phyloP scores from a whole-genome alignment of 1,140 invertebrate species.

The Trichogramma pretiosum region DNA sequence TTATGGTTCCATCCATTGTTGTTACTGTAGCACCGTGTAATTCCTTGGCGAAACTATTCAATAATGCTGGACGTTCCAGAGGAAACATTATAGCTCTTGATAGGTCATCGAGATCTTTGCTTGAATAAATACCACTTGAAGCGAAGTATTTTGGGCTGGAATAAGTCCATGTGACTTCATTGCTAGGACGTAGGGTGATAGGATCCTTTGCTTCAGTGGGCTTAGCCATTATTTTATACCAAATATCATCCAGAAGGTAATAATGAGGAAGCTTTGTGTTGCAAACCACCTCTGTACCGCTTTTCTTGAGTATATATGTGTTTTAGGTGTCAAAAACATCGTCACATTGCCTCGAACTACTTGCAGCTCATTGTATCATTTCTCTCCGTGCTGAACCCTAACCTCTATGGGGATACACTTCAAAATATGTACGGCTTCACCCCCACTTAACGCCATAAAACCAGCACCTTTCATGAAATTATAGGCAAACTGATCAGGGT shows the following conservation, averaged over 20 bases:
- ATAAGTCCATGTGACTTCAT: constrained; percentile 10
- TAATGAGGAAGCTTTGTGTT: constrained; percentile 8
- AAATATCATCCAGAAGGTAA: constrained; percentile 1
- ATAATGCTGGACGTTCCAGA: constrained; percentile 3
- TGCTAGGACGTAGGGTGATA: neutral
- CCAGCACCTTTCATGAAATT: constrained; percentile 19
- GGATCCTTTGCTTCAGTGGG: neutral
- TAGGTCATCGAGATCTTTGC: constrained; percentile 11
- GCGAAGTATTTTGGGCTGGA: constrained; percentile 2
- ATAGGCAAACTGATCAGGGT: constrained; percentile 21
- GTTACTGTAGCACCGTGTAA: no score
- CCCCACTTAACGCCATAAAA: constrained; percentile 16
- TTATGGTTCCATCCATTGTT: neutral
- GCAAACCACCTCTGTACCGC: constrained; percentile 8
- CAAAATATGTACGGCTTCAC: constrained; percentile 16
- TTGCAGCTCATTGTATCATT: constrained; percentile 20
- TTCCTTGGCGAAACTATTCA: constrained; percentile 8
- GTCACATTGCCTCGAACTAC: constrained; percentile 8
- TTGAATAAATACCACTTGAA: constrained; percentile 7
- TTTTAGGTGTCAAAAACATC: constrained; percentile 17
- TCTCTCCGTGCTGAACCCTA: neutral
- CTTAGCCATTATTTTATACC: constrained; percentile 2
- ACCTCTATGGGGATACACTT: constrained; percentile 19
- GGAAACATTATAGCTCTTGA: constrained; percentile 17
- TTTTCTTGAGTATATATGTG: constrained; percentile 13